Percentiles rank a stretch among this genome's conserved stretches.
Evolutionary conservation across 2,888 invertebrate species (phyloP).

Genomic region (Himalopsyche kuldschensis): DNA sequence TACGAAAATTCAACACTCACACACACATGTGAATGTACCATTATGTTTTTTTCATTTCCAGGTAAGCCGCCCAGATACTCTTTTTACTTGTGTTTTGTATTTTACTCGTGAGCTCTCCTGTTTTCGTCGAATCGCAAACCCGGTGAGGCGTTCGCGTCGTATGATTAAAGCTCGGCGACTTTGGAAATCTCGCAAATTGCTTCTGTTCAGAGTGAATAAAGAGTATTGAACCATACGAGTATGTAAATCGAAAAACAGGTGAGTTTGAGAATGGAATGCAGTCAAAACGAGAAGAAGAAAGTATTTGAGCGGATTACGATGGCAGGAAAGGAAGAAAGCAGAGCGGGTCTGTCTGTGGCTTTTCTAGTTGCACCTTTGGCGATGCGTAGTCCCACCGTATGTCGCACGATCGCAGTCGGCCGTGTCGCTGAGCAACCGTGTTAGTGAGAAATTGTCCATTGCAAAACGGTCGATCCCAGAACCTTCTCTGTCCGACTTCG

Average conservation of each 20-base stretch:
- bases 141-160: background rate
- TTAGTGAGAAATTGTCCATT: conserved; percentile 41
- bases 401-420: background rate
- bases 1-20: background rate
- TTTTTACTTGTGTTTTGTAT: background rate
- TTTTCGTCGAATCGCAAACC: background rate
- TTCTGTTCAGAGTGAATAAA: background rate
- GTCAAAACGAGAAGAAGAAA: background rate
- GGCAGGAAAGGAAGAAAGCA: background rate
- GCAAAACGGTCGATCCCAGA: conserved; percentile 31
- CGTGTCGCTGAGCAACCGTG: conserved; percentile 29
- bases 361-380: background rate
- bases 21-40: background rate
- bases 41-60: background rate
- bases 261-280: background rate
- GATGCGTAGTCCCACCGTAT: background rate
- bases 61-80: background rate
- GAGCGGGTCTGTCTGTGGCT: conserved; percentile 1
- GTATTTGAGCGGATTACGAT: background rate
- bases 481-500: conserved; percentile 33
- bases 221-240: background rate
- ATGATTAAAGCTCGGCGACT: background rate
- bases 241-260: background rate
- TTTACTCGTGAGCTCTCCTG: background rate
- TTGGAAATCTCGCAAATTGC: background rate